Evolutionary conservation across 1,140 invertebrate species (phyloP).

Genomic region (Hyposmocoma kahamanoa): DNA sequence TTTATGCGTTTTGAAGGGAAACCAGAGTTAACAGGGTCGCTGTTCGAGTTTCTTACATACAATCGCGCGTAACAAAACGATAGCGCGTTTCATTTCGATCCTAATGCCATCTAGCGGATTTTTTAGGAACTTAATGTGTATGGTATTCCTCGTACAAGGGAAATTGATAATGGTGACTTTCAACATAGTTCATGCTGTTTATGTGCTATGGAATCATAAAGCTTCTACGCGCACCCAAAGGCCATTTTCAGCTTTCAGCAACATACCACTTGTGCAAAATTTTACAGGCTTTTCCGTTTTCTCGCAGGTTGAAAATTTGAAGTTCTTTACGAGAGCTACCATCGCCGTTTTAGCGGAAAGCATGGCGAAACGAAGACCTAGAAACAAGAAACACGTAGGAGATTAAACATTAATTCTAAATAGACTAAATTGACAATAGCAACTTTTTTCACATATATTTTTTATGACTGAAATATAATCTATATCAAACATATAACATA

Average conservation of each 20-base stretch:
- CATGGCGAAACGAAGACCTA: conserved; percentile 59
- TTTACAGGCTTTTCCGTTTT: conserved; percentile 47
- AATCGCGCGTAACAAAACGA: too few relatives aligned
- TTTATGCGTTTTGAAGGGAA: conserved; percentile 12
- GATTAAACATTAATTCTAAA: too few relatives aligned
- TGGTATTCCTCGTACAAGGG: too few relatives aligned
- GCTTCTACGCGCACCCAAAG: conserved; percentile 40
- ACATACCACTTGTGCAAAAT: conserved; percentile 33
- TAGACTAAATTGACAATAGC: too few relatives aligned
- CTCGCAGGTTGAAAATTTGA: conserved; percentile 40
- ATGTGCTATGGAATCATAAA: too few relatives aligned
- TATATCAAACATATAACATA: not conserved
- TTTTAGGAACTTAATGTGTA: not conserved
- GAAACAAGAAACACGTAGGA: conserved; percentile 27
- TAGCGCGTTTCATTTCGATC: too few relatives aligned
- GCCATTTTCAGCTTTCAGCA: conserved; percentile 41
- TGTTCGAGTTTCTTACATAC: too few relatives aligned
- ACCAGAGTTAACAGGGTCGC: conserved; percentile 12
- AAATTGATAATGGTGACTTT: too few relatives aligned
- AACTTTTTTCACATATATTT: too few relatives aligned
- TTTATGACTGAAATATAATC: too few relatives aligned
- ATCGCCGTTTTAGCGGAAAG: conserved; percentile 50
- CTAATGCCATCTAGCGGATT: not conserved
- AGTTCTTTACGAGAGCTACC: conserved; percentile 50
- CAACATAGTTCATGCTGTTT: too few relatives aligned